Conservation (phyloP, 2,113 vertebrate genomes). For the Tetrax tetrax region DNA sequence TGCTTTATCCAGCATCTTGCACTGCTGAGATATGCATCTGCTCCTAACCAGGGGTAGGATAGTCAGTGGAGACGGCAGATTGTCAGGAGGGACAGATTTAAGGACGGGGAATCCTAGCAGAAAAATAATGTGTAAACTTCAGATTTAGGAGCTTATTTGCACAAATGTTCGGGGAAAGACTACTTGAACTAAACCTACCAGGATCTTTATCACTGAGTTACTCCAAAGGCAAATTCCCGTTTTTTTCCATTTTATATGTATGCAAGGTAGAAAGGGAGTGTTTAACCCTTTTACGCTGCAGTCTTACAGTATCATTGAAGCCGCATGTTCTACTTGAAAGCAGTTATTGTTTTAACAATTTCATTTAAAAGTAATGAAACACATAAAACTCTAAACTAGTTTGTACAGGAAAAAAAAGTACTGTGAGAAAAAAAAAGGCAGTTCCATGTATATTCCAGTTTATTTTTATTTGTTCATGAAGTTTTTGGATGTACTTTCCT, state of each 20-base stretch:
- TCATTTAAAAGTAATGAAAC: not conserved
- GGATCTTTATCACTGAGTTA: not conserved
- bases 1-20: not conserved
- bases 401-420: not conserved
- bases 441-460: not conserved
- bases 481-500: not conserved
- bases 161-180: not conserved
- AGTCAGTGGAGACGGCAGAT: not conserved
- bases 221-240: not conserved
- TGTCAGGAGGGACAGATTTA: not conserved
- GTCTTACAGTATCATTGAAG: not conserved
- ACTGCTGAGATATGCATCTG: not conserved
- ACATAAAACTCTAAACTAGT: not conserved
- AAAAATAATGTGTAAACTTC: not conserved
- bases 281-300: not conserved
- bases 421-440: not conserved
- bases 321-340: not conserved
- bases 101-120: not conserved
- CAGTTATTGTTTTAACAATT: not conserved
- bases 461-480: not conserved
- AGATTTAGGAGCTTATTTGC: not conserved
- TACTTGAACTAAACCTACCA: not conserved
- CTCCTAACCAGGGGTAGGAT: not conserved
- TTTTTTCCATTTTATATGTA: not conserved
- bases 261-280: not conserved